These are phyloP conservation scores for Xenotilapia caudafasciata DNA, from an alignment of 2,113 vertebrate genomes.

Conservation along the genomic window DNA sequence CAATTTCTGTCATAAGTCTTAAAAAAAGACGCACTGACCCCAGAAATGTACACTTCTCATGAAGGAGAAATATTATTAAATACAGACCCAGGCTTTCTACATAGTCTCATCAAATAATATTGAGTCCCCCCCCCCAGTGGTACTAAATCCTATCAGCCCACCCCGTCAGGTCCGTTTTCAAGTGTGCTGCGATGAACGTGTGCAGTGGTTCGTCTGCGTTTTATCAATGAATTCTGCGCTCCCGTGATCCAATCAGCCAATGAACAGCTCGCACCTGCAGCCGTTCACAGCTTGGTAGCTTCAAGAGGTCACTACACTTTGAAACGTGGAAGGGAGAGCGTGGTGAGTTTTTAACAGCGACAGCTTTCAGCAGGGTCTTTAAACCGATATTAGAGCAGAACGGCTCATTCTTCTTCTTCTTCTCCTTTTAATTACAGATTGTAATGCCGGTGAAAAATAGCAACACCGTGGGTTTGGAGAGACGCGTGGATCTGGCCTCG, in stretches of 20 bases:
- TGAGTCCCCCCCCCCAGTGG: neutral
- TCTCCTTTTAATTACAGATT: neutral
- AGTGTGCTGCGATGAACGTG: neutral
- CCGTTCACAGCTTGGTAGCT: conserved; percentile 44
- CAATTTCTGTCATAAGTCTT: neutral
- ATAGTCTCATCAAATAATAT: neutral
- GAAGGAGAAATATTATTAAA: neutral
- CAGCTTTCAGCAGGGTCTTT: neutral
- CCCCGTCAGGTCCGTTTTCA: neutral
- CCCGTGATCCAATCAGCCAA: conserved; percentile 45
- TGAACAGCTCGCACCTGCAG: conserved; percentile 41
- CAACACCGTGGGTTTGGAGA: conserved; percentile 29
- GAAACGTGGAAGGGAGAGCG: neutral
- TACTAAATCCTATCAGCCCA: neutral
- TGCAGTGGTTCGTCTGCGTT: neutral
- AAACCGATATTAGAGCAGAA: fast-evolving
- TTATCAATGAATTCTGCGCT: conserved; percentile 32
- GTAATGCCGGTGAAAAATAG: conserved; percentile 24
- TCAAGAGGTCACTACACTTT: conserved; percentile 31
- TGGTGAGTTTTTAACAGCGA: neutral
- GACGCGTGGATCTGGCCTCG: conserved; percentile 53
- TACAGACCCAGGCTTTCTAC: neutral
- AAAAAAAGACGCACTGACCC: neutral
- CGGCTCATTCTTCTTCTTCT: neutral
- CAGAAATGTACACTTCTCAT: neutral